These are phyloP conservation scores for Mesodorylaimus sp. DNA, from an alignment of 2,888 invertebrate genomes.

Conservation along the genomic window DNA sequence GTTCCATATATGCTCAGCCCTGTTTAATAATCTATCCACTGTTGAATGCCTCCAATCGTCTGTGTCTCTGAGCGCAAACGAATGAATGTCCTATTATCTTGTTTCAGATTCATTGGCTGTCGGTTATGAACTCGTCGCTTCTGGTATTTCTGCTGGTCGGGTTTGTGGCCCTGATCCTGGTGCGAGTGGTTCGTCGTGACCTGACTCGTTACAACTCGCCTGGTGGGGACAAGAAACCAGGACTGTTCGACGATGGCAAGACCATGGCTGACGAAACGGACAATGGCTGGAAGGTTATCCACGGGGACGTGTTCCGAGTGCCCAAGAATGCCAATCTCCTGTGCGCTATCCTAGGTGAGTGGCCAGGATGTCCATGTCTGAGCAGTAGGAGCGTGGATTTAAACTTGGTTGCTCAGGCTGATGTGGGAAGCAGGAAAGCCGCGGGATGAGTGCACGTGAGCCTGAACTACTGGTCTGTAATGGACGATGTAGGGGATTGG, in stretches of 20 bases:
- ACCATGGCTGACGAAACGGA: conserved; percentile 34
- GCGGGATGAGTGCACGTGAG: too few relatives aligned
- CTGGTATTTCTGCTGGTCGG: conserved; percentile 37
- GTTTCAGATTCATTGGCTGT: conserved; percentile 38
- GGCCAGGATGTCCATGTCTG: not conserved
- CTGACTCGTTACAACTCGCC: conserved; percentile 37
- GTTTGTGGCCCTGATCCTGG: conserved; percentile 38
- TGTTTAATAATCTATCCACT: too few relatives aligned
- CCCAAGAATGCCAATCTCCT: conserved; percentile 35
- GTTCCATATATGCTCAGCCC: too few relatives aligned
- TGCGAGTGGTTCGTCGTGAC: conserved; percentile 37
- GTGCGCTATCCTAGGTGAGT: conserved; percentile 36
- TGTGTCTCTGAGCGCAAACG: too few relatives aligned
- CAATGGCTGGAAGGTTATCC: conserved; percentile 40
- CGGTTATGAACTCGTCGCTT: conserved; percentile 39
- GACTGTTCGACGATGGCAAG: conserved; percentile 27
- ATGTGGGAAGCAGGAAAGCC: too few relatives aligned
- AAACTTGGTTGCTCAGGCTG: too few relatives aligned
- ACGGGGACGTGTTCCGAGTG: conserved; percentile 38
- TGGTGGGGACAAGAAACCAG: conserved; percentile 16
- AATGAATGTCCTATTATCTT: not conserved
- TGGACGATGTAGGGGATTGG: too few relatives aligned
- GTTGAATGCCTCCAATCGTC: too few relatives aligned
- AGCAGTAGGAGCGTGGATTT: too few relatives aligned
- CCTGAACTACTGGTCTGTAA: too few relatives aligned